Evolutionary conservation across 2,888 invertebrate species (phyloP).

Genomic region (Acronicta alni): DNA sequence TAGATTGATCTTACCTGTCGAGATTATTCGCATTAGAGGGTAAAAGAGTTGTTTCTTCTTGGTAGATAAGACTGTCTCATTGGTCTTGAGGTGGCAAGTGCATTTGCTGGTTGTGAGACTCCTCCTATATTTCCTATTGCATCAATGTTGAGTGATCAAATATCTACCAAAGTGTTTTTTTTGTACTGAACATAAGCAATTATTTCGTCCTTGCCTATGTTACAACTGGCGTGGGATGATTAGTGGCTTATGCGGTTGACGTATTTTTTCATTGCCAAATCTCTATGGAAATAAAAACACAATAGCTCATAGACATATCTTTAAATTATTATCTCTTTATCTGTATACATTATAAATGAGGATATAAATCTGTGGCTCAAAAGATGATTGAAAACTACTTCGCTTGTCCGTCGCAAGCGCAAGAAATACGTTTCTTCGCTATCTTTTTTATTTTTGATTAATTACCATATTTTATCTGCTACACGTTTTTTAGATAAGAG

Average conservation of each 20-base stretch:
- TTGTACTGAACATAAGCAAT: neutral
- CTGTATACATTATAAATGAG: slow-evolving; percentile 5
- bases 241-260: slow-evolving; percentile 30
- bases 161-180: slow-evolving; percentile 6
- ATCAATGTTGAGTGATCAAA: slow-evolving; percentile 2
- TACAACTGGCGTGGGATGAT: slow-evolving; percentile 41
- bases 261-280: slow-evolving; percentile 45
- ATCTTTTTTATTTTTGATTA: slow-evolving; percentile 57
- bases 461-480: slow-evolving; percentile 56
- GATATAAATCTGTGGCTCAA: slow-evolving; percentile 28
- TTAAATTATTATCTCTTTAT: slow-evolving; percentile 35
- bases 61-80: too few species aligned
- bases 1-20: too few species aligned
- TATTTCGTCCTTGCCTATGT: slow-evolving; percentile 33
- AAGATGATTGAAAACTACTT: slow-evolving; percentile 21
- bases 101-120: too few species aligned
- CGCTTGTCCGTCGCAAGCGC: slow-evolving; percentile 6
- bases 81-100: too few species aligned
- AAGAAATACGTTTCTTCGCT: slow-evolving; percentile 8
- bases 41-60: too few species aligned
- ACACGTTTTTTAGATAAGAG: slow-evolving; percentile 50
- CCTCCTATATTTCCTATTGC: neutral
- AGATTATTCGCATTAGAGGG: too few species aligned
- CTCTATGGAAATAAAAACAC: slow-evolving; percentile 17
- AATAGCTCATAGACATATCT: slow-evolving; percentile 4